phyloP scores from a whole-genome alignment of 2,888 invertebrate genomes.

The Andrena chrysosceles region DNA sequence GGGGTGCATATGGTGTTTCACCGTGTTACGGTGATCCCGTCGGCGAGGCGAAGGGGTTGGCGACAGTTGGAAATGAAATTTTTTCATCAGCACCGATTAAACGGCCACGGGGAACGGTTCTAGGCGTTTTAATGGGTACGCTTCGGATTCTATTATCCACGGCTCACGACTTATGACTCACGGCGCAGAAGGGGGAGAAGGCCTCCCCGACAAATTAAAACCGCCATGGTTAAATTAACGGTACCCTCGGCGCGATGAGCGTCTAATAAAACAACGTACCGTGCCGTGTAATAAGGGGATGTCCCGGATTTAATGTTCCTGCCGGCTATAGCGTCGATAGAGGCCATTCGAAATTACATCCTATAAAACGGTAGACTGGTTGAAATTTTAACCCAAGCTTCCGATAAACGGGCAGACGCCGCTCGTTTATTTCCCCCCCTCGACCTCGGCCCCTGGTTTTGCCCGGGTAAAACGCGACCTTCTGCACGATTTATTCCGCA shows the following conservation, averaged over 20 bases:
- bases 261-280: slow-evolving; percentile 72
- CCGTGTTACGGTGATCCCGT: slow-evolving; percentile 12
- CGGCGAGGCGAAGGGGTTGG: slow-evolving; percentile 21
- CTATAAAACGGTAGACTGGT: slow-evolving; percentile 49
- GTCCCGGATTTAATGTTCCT: slow-evolving; percentile 67
- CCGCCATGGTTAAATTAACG: slow-evolving; percentile 76
- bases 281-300: slow-evolving; percentile 68
- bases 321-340: slow-evolving; percentile 61
- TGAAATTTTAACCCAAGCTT: slow-evolving; percentile 45
- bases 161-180: slow-evolving; percentile 70
- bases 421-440: slow-evolving; percentile 10
- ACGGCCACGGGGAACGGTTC: slow-evolving; percentile 44
- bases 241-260: slow-evolving; percentile 68
- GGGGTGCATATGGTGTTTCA: slow-evolving; percentile 14
- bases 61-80: slow-evolving; percentile 56
- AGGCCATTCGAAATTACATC: slow-evolving; percentile 57
- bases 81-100: slow-evolving; percentile 56
- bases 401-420: slow-evolving; percentile 32
- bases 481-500: slow-evolving; percentile 23
- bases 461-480: slow-evolving; percentile 38
- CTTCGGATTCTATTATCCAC: slow-evolving; percentile 71
- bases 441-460: slow-evolving; percentile 27
- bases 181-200: slow-evolving; percentile 19
- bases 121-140: slow-evolving; percentile 67
- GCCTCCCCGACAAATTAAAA: slow-evolving; percentile 74